Evolutionary conservation across 2,888 invertebrate genomes (phyloP), one percentile per base, ranked within the genome.

Genomic region (Drepanosiphum platanoidis): DNA sequence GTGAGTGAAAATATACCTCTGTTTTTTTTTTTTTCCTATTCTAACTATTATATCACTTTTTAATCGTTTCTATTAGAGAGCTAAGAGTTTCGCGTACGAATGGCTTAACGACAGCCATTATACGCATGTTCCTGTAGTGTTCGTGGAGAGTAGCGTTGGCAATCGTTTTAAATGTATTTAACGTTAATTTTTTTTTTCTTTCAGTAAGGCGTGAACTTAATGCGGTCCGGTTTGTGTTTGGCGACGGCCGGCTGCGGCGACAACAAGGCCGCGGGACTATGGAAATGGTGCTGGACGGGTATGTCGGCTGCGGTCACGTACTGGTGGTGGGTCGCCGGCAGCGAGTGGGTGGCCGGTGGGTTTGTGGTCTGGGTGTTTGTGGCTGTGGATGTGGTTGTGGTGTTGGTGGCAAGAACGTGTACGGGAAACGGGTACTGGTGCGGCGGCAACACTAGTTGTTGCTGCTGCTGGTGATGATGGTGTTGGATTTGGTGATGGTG

Each of bases 161-260:
- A 52, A 18, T 52, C 52, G 52, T 22, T 1, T 42, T 3, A 9
- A n/a, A n/a, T 42, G 3, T 22, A 22, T 22, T 71, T n/a, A n/a
- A n/a, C n/a, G 42, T 15, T 72, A 8, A 30, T 8, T 18, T 3
- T 52, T 9, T 32, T 27, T 22, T 58, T n/a, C 30, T 70, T 18
- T 52, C 52, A 84, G 39, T 84, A 84, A 13, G 84, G 84, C 15
- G 52, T 30, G n/a, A 84, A 84, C 39, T 84, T 84, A 52, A 84
- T 18, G 11, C 84, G 84, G 15, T 84, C 84, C n/a, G 84, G 32
- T 77, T 84, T 84, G 75, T 84, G 84, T 84, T 84, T 84, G 77
- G 68, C 84, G 70, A 84, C 84, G 13, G 75, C 27, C 58, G 84
- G 77, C 30, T 84, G 84, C 11, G 75, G 84, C 13, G 83, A 83